These are phyloP conservation scores for Exephanes ischioxanthus DNA, from an alignment of 2,888 invertebrate species.

Conservation along the genomic window DNA sequence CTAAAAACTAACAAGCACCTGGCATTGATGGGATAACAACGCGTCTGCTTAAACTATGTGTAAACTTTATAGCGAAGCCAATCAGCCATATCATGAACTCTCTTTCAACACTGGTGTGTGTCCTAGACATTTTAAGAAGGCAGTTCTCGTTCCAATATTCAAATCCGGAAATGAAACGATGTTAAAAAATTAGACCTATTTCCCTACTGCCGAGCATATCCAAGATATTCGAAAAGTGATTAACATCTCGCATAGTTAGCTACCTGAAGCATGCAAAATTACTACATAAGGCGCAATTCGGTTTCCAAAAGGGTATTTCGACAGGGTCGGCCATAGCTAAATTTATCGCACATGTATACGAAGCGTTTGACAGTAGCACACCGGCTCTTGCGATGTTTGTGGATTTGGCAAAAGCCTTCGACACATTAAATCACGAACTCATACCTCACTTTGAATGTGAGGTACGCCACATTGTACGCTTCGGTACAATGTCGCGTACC, in stretches of 20 bases:
- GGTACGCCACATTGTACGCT: no score
- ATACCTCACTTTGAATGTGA: no score
- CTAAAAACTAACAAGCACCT: slow-evolving; percentile 8
- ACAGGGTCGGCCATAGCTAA: not conserved
- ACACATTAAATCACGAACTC: no score
- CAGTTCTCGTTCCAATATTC: not conserved
- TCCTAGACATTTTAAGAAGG: not conserved
- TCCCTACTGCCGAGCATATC: slow-evolving; percentile 1
- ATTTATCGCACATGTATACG: no score
- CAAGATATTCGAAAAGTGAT: not conserved
- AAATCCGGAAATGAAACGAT: not conserved
- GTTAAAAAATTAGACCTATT: not conserved
- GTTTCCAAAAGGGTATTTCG: not conserved
- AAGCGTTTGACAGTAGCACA: no score
- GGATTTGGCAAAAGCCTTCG: fast-evolving
- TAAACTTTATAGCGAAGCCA: no score
- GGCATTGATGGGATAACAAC: slow-evolving; percentile 7
- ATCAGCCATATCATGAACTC: not conserved
- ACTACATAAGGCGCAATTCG: not conserved
- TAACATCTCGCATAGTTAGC: not conserved
- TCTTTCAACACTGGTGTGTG: not conserved
- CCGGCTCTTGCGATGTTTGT: no score
- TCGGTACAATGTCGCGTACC: no score
- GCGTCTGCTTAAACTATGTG: not conserved
- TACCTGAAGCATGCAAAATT: not conserved